Conservation (phyloP, 2,113 vertebrate species). For the Falcunculus frontatus region DNA sequence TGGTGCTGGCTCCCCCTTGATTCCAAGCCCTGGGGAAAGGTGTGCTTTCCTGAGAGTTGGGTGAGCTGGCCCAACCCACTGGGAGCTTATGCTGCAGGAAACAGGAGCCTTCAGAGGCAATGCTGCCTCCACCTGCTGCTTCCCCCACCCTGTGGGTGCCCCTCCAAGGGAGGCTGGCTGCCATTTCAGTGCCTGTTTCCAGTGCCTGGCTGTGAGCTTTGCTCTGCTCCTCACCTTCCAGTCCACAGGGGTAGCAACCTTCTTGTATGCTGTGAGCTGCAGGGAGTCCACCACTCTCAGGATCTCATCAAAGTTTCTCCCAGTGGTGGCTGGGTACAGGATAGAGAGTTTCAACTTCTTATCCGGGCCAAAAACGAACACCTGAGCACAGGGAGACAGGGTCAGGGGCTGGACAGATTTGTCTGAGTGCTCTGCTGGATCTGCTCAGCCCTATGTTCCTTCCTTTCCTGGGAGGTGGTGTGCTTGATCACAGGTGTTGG, state of each 20-base stretch:
- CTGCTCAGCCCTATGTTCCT: neutral
- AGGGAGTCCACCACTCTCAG: slow-evolving; percentile 91
- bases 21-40: neutral
- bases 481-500: neutral
- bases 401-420: neutral
- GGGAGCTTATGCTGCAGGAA: neutral
- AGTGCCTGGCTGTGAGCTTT: neutral
- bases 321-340: slow-evolving; percentile 95
- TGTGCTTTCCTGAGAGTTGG: neutral
- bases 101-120: neutral
- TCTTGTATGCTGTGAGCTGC: slow-evolving; percentile 89
- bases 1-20: neutral
- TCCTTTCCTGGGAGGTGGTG: neutral
- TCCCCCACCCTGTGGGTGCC: neutral
- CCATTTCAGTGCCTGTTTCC: neutral
- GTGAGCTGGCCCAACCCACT: neutral
- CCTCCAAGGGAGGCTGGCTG: neutral
- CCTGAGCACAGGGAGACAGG: slow-evolving; percentile 68
- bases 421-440: neutral
- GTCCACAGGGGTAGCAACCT: slow-evolving; percentile 92
- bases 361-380: slow-evolving; percentile 93
- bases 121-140: neutral
- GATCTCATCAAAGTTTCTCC: slow-evolving; percentile 95
- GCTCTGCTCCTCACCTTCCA: slow-evolving; percentile 86
- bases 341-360: slow-evolving; percentile 96